phyloP scores from a whole-genome alignment of 2,888 invertebrate genomes.

The Caradrina kadenii region DNA sequence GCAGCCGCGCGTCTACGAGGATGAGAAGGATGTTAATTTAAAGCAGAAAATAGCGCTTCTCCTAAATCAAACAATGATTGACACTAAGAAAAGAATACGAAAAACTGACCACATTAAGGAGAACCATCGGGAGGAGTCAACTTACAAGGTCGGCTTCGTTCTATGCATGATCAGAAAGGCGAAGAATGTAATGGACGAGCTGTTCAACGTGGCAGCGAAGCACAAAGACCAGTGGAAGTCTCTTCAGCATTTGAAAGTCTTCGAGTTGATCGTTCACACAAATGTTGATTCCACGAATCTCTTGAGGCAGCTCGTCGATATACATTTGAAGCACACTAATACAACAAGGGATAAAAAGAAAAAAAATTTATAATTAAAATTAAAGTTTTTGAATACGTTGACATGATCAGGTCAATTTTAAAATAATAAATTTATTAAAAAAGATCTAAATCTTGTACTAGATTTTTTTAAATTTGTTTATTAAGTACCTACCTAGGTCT shows the following conservation, averaged over 20 bases:
- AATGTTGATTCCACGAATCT: conserved; percentile 83
- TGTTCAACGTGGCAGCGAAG: conserved; percentile 83
- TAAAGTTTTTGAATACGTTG: conserved; percentile 7
- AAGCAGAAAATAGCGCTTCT: conserved; percentile 79
- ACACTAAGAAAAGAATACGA: conserved; percentile 75
- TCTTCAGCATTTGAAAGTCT: conserved; percentile 83
- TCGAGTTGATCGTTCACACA: conserved; percentile 83
- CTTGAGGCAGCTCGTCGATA: conserved; percentile 79
- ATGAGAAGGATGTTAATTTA: conserved; percentile 73
- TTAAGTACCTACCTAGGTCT: background rate
- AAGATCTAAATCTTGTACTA: too few species aligned
- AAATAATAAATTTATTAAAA: too few species aligned
- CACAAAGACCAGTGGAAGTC: conserved; percentile 83
- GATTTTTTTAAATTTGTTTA: background rate
- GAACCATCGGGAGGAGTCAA: conserved; percentile 63
- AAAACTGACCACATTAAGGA: conserved; percentile 71
- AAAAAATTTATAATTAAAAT: conserved; percentile 46
- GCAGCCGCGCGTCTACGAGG: conserved; percentile 20
- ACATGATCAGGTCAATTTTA: background rate
- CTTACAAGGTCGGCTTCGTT: conserved; percentile 82
- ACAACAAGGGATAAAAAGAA: conserved; percentile 47
- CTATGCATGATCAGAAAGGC: conserved; percentile 82
- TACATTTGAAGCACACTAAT: conserved; percentile 76
- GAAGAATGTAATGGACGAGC: conserved; percentile 78
- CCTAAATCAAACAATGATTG: conserved; percentile 79